Percentiles rank a stretch among this genome's conserved stretches.
Conservation (phyloP, 2,113 vertebrate genomes). For the Eurystomus gularis region DNA sequence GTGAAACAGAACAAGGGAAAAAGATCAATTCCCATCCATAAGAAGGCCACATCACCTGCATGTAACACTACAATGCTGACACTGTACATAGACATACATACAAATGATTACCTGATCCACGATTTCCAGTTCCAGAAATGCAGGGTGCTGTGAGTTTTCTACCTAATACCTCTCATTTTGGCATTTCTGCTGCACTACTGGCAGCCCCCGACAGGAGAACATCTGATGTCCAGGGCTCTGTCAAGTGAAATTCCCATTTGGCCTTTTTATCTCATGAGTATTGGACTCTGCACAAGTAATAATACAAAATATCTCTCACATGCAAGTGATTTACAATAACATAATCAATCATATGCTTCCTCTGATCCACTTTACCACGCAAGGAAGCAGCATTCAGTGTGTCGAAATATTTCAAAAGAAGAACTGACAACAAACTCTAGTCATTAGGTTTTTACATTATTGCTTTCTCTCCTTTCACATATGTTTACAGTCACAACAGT, state of each 20-base stretch:
- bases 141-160: constrained; percentile 13
- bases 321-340: not conserved
- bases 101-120: constrained; percentile 28
- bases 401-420: not conserved
- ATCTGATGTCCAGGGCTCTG: constrained; percentile 4
- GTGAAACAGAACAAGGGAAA: not conserved
- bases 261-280: constrained; percentile 18
- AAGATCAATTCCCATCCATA: not conserved
- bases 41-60: not conserved
- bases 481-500: not conserved
- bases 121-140: constrained; percentile 12
- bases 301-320: constrained; percentile 35
- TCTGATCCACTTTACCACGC: not conserved
- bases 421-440: not conserved
- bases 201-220: not conserved
- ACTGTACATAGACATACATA: not conserved
- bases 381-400: not conserved
- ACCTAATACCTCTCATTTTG: not conserved
- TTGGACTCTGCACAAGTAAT: constrained; percentile 27
- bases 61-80: not conserved
- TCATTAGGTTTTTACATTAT: not conserved
- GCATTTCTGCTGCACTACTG: constrained; percentile 11
- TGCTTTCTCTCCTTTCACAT: not conserved
- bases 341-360: constrained; percentile 13
- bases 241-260: constrained; percentile 11